phyloP scores from a whole-genome alignment of 2,888 invertebrate species.

The Drosophila engyochracea region DNA sequence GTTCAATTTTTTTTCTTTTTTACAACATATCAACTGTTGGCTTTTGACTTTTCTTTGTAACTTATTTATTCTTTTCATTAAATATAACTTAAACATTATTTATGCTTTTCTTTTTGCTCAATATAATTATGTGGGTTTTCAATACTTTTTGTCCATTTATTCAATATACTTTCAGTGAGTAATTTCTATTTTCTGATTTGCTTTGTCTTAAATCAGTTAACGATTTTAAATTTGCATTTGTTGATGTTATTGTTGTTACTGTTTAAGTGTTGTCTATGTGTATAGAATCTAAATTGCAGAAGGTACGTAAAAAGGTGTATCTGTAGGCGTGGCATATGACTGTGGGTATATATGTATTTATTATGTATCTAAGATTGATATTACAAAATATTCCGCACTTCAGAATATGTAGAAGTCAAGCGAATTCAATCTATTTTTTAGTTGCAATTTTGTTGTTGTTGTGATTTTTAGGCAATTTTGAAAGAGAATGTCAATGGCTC shows the following conservation, averaged over 20 bases:
- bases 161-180: slow-evolving; percentile 55
- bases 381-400: slow-evolving; percentile 20
- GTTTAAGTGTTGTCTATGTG: slow-evolving; percentile 51
- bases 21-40: slow-evolving; percentile 81
- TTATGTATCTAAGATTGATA: slow-evolving; percentile 34
- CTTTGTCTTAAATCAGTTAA: slow-evolving; percentile 63
- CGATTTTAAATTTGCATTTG: slow-evolving; percentile 44
- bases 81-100: slow-evolving; percentile 76
- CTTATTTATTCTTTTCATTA: slow-evolving; percentile 68
- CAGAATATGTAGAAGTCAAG: slow-evolving; percentile 16
- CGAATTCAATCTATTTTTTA: slow-evolving; percentile 11
- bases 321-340: slow-evolving; percentile 57
- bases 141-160: slow-evolving; percentile 56
- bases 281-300: slow-evolving; percentile 72
- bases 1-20: slow-evolving; percentile 45
- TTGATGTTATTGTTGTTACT: slow-evolving; percentile 32
- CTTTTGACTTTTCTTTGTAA: slow-evolving; percentile 73
- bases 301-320: slow-evolving; percentile 79
- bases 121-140: slow-evolving; percentile 60
- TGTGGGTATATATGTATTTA: slow-evolving; percentile 20
- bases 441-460: slow-evolving; percentile 6
- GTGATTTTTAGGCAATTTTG: slow-evolving; percentile 7
- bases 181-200: slow-evolving; percentile 55
- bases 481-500: slow-evolving; percentile 13
- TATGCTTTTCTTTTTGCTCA: slow-evolving; percentile 52